These are phyloP conservation scores for Sceloporus tristichus DNA, from an alignment of 2,113 vertebrate genomes.

Conservation along the genomic window DNA sequence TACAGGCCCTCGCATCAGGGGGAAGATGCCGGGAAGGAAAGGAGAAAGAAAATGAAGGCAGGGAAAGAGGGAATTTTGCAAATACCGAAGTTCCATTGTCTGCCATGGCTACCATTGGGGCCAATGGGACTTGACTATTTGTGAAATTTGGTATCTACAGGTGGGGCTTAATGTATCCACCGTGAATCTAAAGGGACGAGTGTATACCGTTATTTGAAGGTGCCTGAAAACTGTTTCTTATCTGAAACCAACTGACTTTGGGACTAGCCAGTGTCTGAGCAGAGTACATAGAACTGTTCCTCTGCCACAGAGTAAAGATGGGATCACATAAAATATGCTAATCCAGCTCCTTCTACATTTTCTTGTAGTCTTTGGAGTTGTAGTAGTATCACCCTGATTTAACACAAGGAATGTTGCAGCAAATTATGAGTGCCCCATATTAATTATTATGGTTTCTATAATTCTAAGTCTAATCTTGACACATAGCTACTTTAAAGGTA, in stretches of 20 bases:
- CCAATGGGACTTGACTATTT: no score
- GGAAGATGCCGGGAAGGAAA: no score
- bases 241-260: not conserved
- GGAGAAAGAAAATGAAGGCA: no score
- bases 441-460: not conserved
- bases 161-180: no score
- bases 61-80: no score
- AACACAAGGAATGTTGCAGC: not conserved
- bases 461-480: not conserved
- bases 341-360: not conserved
- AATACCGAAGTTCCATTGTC: no score
- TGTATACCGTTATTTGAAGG: no score
- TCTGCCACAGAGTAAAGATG: not conserved
- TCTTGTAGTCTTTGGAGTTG: not conserved
- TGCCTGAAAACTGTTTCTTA: not conserved
- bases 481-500: not conserved
- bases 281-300: not conserved
- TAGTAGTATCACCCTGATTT: not conserved
- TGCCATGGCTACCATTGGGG: no score
- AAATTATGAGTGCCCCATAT: not conserved
- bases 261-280: not conserved
- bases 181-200: no score
- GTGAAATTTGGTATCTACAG: no score
- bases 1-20: no score
- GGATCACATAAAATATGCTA: not conserved